Percentiles rank a stretch among this genome's conserved stretches.
Evolutionary conservation across 2,797 vertebrate genomes (phyloP).

Genomic region (Urocyon cinereoargenteus): DNA sequence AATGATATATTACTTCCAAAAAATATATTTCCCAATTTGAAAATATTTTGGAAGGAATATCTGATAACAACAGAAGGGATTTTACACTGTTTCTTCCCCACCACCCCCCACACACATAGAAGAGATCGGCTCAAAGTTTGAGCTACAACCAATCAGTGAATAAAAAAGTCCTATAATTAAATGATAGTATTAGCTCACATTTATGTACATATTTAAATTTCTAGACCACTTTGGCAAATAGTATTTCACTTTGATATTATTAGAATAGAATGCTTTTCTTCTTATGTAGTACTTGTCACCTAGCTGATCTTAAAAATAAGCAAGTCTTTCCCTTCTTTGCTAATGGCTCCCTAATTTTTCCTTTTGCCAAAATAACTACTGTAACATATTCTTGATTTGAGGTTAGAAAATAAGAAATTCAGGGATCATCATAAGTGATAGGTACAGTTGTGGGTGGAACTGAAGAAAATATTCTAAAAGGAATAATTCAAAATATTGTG

Average conservation of each 20-base stretch:
- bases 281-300: not conserved
- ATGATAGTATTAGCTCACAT: not conserved
- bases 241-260: not conserved
- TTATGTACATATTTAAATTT: not conserved
- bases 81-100: not conserved
- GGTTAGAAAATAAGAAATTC: slow-evolving; percentile 16
- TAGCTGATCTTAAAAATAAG: not conserved
- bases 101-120: not conserved
- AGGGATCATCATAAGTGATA: not conserved
- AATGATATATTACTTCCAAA: not conserved
- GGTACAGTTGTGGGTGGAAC: not conserved
- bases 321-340: not conserved
- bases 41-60: slow-evolving; percentile 57
- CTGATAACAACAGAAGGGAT: not conserved
- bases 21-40: slow-evolving; percentile 77
- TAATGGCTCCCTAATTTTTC: not conserved
- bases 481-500: not conserved
- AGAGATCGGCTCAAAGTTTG: not conserved
- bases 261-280: not conserved
- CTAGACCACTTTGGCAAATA: not conserved
- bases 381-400: slow-evolving; percentile 16
- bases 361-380: not conserved
- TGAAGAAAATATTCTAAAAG: not conserved
- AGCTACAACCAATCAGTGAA: not conserved
- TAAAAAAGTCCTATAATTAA: not conserved